Percentiles rank a stretch among this genome's conserved stretches.
These are phyloP conservation scores for Trachelus troglodyta DNA, from an alignment of 2,888 invertebrate species.

Conservation along the genomic window DNA sequence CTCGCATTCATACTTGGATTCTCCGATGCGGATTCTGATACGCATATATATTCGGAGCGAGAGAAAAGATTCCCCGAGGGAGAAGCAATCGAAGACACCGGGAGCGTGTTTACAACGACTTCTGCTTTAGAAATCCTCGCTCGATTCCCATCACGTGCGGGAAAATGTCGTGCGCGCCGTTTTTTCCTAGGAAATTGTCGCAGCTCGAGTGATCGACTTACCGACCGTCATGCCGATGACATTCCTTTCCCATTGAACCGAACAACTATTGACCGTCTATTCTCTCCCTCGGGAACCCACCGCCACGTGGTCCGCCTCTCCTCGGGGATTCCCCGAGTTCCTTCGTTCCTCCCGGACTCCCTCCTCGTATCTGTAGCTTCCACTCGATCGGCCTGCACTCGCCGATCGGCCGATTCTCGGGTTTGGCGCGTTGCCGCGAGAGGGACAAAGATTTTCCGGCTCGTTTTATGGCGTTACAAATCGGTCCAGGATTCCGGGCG, in stretches of 20 bases:
- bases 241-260: slow-evolving; percentile 31
- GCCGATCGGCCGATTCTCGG: not conserved
- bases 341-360: not conserved
- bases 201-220: slow-evolving; percentile 40
- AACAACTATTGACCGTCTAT: slow-evolving; percentile 22
- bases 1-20: not conserved
- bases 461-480: slow-evolving; percentile 57
- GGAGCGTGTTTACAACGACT: slow-evolving; percentile 10
- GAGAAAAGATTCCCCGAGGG: not conserved
- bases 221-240: slow-evolving; percentile 46
- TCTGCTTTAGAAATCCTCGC: slow-evolving; percentile 36
- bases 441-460: slow-evolving; percentile 17
- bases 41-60: not conserved
- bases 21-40: not conserved
- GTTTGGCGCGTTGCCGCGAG: not conserved
- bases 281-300: not conserved
- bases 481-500: slow-evolving; percentile 60
- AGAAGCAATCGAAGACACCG: not conserved
- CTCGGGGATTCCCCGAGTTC: slow-evolving; percentile 1
- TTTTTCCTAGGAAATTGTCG: slow-evolving; percentile 48
- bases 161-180: slow-evolving; percentile 41
- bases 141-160: slow-evolving; percentile 50
- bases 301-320: slow-evolving; percentile 4
- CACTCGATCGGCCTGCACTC: not conserved
- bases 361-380: not conserved